Evolutionary conservation across 2,113 vertebrate genomes (phyloP), one percentile per base, ranked within the genome.

Genomic region (Rhabdornis inornatus): DNA sequence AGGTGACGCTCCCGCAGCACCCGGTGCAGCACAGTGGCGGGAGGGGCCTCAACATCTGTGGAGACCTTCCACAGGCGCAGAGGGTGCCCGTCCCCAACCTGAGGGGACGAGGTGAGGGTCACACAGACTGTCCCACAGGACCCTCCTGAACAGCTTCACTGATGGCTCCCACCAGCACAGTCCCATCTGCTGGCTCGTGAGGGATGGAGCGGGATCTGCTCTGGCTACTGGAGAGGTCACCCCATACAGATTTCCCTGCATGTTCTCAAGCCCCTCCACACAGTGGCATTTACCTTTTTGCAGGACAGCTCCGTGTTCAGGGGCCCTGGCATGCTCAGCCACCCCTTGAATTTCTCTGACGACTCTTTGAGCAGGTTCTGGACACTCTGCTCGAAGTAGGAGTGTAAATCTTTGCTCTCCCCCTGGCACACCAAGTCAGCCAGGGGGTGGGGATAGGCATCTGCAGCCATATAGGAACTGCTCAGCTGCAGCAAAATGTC

Each of bases 401-500:
- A 93, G 78, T 94, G 94, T 39, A 97, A 95, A 56, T 97, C 98
- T 83, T 97, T 97, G 35, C 87, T 96, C 30, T 98, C 75, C 0
- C 97, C 90, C 15, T 95, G 92, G 55, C 90, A 64, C 45, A 95
- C 72, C 3, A 98, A 76, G 44, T 98, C 98, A 17, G 97, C 90
- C 87, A 98, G 94, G 9, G 98, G 47, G 47, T 98, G 95, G 24
- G 98, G 96, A 89, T 98, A 98, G 55, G 98, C 72, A 0, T 98
- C 98, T 15, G 98, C 98, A 1, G 98, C 97, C 25, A 98, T 90
- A 15, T 99, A 98, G 4, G 98, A 98, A 70, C 95, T 98, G 71
- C 98, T 97, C 40, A 98, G 97, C 94, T 98, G 98, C 9, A 98
- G 96, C 95, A 99, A 97, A 97, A 98, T 98, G 64, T 99, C 98